phyloP scores from a whole-genome alignment of 2,888 invertebrate species.

The Tiliacea citrago region DNA sequence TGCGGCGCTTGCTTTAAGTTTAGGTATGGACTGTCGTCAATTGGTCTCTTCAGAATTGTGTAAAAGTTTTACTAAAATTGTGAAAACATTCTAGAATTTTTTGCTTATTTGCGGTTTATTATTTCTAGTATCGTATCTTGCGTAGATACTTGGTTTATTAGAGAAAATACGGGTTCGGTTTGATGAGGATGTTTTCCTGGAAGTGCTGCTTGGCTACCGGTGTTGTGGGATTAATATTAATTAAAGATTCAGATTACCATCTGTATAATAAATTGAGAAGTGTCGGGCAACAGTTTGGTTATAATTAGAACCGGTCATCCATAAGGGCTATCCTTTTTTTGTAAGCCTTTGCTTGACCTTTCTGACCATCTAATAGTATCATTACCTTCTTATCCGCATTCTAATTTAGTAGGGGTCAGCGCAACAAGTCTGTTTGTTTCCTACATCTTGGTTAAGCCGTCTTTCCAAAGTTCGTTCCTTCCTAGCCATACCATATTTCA shows the following conservation, averaged over 20 bases:
- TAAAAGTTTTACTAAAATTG: constrained; percentile 56
- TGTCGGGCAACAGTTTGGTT: constrained; percentile 18
- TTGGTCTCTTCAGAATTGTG: constrained; percentile 59
- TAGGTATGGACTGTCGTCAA: constrained; percentile 36
- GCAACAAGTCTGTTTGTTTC: not conserved
- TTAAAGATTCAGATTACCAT: constrained; percentile 43
- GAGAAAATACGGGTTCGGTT: constrained; percentile 38
- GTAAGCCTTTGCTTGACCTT: too few relatives aligned
- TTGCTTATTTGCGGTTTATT: constrained; percentile 26
- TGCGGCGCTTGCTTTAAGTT: constrained; percentile 38
- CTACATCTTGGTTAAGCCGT: not conserved
- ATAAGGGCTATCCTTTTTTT: not conserved
- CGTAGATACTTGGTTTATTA: constrained; percentile 5
- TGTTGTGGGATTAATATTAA: constrained; percentile 59
- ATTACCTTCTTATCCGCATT: not conserved
- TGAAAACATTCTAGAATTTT: constrained; percentile 20
- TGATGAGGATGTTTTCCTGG: constrained; percentile 42
- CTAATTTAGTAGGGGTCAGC: not conserved
- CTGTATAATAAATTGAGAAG: constrained; percentile 47
- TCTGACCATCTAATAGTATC: too few relatives aligned
- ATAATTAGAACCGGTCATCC: constrained; percentile 8
- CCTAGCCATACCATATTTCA: not conserved
- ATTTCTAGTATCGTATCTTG: not conserved
- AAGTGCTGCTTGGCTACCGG: constrained; percentile 32
- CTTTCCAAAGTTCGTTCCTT: not conserved